Evolutionary conservation across 2,888 invertebrate species (phyloP), one percentile per base, ranked within the genome.

Genomic region (Latrodectus elegans): DNA sequence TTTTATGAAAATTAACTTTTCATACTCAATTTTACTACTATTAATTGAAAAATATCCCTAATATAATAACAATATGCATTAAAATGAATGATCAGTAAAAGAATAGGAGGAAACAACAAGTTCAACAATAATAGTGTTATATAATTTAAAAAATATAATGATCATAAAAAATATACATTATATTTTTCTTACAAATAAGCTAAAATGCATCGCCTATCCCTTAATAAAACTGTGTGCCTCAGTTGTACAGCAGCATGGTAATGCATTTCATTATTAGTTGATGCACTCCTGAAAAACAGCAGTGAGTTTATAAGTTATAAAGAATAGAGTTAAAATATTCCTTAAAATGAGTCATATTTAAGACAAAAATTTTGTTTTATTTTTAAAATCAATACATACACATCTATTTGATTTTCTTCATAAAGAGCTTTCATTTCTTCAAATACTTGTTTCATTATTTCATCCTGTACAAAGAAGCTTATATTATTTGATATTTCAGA

Each of bases 151-250:
- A 26, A 49, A 76, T 49, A 9, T 49, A 10, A 65, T 64, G n/a
- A 52, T 15, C 17, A 11, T 15, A 17, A 11, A 15, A n/a, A 17
- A 70, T 14, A 53, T 52, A 26, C 15, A 15, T 4, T 8, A 22
- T 78, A 72, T 51, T 71, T 38, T 68, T 91, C 92, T 91, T 91
- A 93, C 92, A 93, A 89, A 90, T 94, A 94, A 11, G 94, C 93
- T 71, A 98, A 93, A 0, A 99, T 93, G 91, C 98, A 99, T 60
- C 99, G 94, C 91, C 97, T 95, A 91, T 98, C 97, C 68, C 98
- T 94, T 92, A 96, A 96, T 22, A 98, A 92, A 0, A 96, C 97
- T 60, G 95, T 95, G 92, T 98, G 98, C 15, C 97, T 94, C 71
- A 97, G 94, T 92, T 95, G 95, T 1, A 98, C 94, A 22, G 96